Base-by-base conservation (phyloP, 2,888 invertebrate species). In the Colletes collaris region DNA sequence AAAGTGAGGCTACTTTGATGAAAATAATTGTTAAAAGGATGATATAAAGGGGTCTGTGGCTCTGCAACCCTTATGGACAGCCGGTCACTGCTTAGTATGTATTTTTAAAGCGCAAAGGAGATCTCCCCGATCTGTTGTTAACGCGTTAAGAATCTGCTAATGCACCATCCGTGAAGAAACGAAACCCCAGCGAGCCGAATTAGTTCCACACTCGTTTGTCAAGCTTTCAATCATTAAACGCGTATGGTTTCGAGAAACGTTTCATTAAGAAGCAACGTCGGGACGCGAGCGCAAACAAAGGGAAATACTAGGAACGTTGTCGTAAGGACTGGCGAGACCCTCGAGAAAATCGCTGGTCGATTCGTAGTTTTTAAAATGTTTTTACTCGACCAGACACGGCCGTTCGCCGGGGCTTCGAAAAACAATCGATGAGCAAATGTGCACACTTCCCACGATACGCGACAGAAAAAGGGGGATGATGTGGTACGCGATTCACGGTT, bases 361-460 rank as follows among this genome's bases (percentile, higher is more conserved):
- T n/a, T 82, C 27, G 86, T 74, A 86, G 85, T 86, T 85, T 86
- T 85, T 52, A 83, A 86, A 0, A 87, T 88, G 85, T 82, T 83
- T 84, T 84, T 59, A 64, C 52, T 68, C 55, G 44, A 10, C 64
- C 35, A 16, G 10, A 58, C 19, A 3, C 60, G 44, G 8, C 16
- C 35, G 52, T 13, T 62, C 60, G 40, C 52, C 35, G 16, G n/a
- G 27, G 40, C 35, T 52, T 71, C 16, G n/a, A 52, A 72, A 77
- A 65, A 55, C 53, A 65, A 63, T 76, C 73, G 76, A 76, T 64
- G 65, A 40, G 58, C 73, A 59, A 74, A 79, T 74, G 67, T 71
- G 72, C 49, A 63, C 56, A 40, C 78, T 88, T 89, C 88, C 89
- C 89, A 89, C 87, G 86, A 79, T 63, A 49, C 68, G 46, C n/a